Percentiles rank a stretch among this genome's conserved stretches.
Conservation (phyloP, 2,888 invertebrate species). For the Alentia gelatinosa region DNA sequence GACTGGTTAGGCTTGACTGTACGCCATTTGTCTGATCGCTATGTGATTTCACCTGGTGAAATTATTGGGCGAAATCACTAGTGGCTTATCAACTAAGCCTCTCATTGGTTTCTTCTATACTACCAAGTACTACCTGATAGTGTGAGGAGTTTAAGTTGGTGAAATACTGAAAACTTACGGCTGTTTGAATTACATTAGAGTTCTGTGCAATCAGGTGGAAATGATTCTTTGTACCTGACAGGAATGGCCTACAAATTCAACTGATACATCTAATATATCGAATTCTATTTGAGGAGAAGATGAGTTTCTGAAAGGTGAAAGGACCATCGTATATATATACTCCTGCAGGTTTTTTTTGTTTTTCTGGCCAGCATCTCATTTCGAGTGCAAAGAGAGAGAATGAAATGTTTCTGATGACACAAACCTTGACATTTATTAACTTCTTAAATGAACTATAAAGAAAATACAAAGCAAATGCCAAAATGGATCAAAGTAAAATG, state of each 20-base stretch:
- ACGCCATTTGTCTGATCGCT: too few relatives aligned
- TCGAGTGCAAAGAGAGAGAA: neutral
- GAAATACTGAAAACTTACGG: too few relatives aligned
- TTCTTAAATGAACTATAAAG: neutral
- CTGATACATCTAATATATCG: neutral
- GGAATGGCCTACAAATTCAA: neutral
- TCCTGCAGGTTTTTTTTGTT: neutral
- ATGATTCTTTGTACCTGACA: too few relatives aligned
- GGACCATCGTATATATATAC: neutral
- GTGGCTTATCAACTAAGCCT: too few relatives aligned
- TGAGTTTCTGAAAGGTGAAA: neutral
- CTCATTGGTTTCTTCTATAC: too few relatives aligned
- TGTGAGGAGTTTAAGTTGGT: too few relatives aligned
- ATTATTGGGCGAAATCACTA: too few relatives aligned
- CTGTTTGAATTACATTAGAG: too few relatives aligned
- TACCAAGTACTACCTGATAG: too few relatives aligned
- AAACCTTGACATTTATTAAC: neutral
- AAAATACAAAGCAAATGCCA: conserved; percentile 9
- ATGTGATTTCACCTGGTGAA: too few relatives aligned
- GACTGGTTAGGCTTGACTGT: too few relatives aligned
- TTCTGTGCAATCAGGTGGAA: too few relatives aligned
- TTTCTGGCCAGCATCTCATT: neutral
- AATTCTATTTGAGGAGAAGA: neutral
- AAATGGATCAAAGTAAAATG: neutral
- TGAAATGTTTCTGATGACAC: neutral